Conservation (phyloP, 2,797 vertebrate genomes). For the Semotilus atromaculatus region DNA sequence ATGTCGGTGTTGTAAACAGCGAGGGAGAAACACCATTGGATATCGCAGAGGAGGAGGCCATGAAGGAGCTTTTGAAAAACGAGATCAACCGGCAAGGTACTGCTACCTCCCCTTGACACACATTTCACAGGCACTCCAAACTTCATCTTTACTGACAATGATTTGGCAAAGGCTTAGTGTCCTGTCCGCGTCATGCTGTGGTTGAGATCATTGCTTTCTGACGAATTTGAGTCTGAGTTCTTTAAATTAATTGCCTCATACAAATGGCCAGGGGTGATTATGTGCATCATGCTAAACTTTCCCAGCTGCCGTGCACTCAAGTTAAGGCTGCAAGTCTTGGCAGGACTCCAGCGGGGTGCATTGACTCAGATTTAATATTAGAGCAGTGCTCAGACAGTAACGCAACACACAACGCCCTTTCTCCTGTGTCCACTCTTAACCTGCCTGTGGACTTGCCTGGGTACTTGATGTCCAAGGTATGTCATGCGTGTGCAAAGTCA, state of each 20-base stretch:
- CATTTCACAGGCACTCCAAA: conserved; percentile 2
- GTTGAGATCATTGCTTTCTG: conserved; percentile 26
- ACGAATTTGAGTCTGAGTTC: conserved; percentile 3
- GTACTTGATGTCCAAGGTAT: conserved; percentile 49
- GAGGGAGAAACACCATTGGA: conserved; percentile 98
- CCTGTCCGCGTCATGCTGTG: neutral
- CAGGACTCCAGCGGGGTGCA: conserved; percentile 44
- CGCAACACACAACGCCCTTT: neutral
- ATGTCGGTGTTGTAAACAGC: conserved; percentile 96
- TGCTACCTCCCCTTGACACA: neutral
- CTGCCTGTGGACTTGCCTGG: neutral
- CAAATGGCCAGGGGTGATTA: conserved; percentile 15
- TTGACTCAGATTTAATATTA: conserved; percentile 36
- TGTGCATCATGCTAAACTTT: conserved; percentile 30
- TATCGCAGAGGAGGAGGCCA: conserved; percentile 97
- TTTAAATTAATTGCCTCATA: conserved; percentile 4
- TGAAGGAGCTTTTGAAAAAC: conserved; percentile 98
- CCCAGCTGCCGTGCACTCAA: conserved; percentile 19
- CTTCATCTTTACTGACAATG: conserved; percentile 17
- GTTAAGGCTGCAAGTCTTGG: conserved; percentile 45
- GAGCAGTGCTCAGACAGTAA: conserved; percentile 11
- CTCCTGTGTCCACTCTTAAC: conserved; percentile 17
- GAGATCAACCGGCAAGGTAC: conserved; percentile 98
- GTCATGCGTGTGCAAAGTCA: conserved; percentile 57
- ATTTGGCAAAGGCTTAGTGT: conserved; percentile 23